Evolutionary conservation across 2,113 vertebrate genomes (phyloP), one percentile per base, ranked within the genome.

Genomic region (Clarias batrachus): DNA sequence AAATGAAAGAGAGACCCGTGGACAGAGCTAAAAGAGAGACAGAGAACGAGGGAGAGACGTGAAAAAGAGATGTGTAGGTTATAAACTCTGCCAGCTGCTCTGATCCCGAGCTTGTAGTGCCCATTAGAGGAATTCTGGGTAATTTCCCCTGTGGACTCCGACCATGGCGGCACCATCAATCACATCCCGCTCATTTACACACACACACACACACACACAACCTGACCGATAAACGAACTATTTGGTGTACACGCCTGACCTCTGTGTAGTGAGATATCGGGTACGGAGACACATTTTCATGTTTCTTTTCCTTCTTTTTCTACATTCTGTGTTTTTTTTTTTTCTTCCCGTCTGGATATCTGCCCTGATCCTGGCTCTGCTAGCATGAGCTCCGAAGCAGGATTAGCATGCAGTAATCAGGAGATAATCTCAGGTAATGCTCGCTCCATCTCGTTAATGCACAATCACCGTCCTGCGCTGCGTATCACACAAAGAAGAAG

Each of bases 81-180:
- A 87, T 87, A 89, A 81, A 79, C 89, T 91, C 87, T 81, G 63
- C 86, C 87, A 87, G 85, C 89, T 90, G 88, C 80, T 91, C 90
- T 90, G 90, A 94, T 93, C 91, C 91, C 54, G 86, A 65, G 81
- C 83, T 85, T 78, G 52, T 88, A 74, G 70, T 91, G 63, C 87
- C 90, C 88, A 84, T 91, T 92, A 90, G 91, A 90, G 91, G 82
- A 84, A 89, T 90, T 92, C 56, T 76, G 90, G 90, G 87, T 92
- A 89, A 94, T 93, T 94, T 93, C 89, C 91, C 90, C 89, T 63
- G 82, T 89, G 65, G 81, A 87, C 82, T 63, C 48, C 84, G 89
- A 87, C 88, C 37, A 85, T 88, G 82, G 77, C 57, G 83, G 84
- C 70, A 8, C 86, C 91, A 90, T 92, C 81, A 92, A 91, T 93